These are phyloP conservation scores for Baryphthengus martii DNA, from an alignment of 2,113 vertebrate species.

Conservation along the genomic window DNA sequence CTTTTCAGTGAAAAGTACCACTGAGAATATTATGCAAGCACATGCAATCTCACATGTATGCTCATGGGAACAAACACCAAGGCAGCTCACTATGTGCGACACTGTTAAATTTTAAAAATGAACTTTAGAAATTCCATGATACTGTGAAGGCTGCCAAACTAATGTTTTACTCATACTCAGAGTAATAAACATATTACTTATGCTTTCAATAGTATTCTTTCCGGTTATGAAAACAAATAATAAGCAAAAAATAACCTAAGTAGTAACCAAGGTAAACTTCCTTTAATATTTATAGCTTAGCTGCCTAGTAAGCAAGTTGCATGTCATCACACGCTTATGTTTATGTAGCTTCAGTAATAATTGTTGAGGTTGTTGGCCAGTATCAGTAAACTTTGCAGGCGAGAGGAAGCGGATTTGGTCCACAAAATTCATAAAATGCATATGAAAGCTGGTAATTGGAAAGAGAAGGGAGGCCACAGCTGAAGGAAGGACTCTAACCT, in stretches of 20 bases:
- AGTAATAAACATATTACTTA: background rate
- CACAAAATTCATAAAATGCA: background rate
- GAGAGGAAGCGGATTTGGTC: rapidly evolving
- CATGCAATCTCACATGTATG: background rate
- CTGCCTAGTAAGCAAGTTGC: background rate
- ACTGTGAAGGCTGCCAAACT: background rate
- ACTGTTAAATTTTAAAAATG: background rate
- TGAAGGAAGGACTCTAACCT: background rate
- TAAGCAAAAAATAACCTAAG: background rate
- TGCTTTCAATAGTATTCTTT: background rate
- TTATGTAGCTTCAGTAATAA: background rate
- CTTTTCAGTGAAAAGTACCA: background rate
- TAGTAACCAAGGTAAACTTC: background rate
- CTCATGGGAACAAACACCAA: background rate
- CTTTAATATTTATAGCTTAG: background rate
- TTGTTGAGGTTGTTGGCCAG: background rate
- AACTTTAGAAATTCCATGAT: background rate
- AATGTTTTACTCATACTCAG: background rate
- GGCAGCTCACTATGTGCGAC: background rate
- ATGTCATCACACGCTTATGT: rapidly evolving
- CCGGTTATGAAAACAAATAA: background rate
- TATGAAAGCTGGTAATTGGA: background rate
- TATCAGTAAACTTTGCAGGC: background rate
- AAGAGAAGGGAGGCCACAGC: rapidly evolving
- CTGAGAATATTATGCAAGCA: background rate